A percentile compares a stretch with the other conserved stretches of the same genome.
phyloP scores from a whole-genome alignment of 2,113 vertebrate species.

The Callopanchax toddi region DNA sequence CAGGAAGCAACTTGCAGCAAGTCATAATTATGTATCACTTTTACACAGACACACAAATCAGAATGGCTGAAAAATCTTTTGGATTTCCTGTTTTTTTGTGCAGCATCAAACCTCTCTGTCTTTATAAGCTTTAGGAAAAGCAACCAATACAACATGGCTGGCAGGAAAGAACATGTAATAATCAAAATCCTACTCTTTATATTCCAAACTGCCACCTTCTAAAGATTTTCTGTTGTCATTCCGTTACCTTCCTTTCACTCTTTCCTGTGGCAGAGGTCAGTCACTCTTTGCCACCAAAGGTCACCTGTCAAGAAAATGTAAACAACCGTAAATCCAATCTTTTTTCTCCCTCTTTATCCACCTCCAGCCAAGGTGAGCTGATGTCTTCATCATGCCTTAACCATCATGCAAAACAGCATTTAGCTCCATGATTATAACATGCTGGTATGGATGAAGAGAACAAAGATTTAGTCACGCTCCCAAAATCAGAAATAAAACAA shows the following conservation, averaged over 20 bases:
- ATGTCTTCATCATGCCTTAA: neutral
- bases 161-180: neutral
- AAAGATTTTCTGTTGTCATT: slow-evolving; percentile 2
- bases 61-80: no score
- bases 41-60: no score
- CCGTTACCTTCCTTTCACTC: neutral
- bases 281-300: slow-evolving; percentile 31
- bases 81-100: no score
- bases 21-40: no score
- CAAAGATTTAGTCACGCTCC: neutral
- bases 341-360: slow-evolving; percentile 10
- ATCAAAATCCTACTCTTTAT: slow-evolving; percentile 13
- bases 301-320: slow-evolving; percentile 32
- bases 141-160: neutral
- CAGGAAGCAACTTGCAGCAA: no score
- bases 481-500: neutral
- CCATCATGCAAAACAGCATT: neutral
- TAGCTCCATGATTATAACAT: no score
- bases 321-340: slow-evolving; percentile 8
- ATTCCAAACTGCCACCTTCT: neutral
- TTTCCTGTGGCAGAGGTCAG: slow-evolving; percentile 22
- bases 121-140: no score
- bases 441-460: neutral
- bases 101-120: no score
- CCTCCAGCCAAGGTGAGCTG: neutral